Percentiles rank a stretch among this genome's conserved stretches.
These are phyloP conservation scores for Varanus komodoensis DNA, from an alignment of 2,113 vertebrate genomes.

Conservation along the genomic window DNA sequence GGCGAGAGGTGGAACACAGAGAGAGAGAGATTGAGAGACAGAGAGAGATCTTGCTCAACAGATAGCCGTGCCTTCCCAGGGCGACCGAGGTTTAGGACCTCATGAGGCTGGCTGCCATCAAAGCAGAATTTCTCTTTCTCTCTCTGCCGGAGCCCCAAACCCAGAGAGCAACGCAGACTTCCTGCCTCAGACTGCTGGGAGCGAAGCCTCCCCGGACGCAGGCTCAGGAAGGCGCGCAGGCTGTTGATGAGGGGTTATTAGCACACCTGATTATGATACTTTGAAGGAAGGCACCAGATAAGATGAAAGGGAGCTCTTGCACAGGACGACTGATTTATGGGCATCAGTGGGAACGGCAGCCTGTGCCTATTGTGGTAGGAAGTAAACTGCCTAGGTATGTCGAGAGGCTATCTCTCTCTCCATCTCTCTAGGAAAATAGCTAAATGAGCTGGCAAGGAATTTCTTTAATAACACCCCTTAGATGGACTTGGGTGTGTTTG, in stretches of 20 bases:
- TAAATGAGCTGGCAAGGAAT: not conserved
- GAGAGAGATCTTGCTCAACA: not conserved
- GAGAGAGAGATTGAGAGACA: not conserved
- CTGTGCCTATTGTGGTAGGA: not conserved
- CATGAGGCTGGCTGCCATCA: slow-evolving; percentile 17
- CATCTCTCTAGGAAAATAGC: not conserved
- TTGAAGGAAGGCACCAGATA: slow-evolving; percentile 3
- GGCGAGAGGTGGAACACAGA: not conserved
- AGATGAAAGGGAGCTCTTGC: slow-evolving; percentile 25
- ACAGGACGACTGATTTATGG: slow-evolving; percentile 46
- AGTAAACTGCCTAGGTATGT: not conserved
- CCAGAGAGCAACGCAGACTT: not conserved
- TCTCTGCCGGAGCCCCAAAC: not conserved
- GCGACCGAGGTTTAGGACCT: slow-evolving; percentile 27
- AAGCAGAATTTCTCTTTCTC: not conserved
- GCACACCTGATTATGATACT: not conserved
- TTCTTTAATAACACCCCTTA: not conserved
- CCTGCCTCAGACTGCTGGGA: not conserved
- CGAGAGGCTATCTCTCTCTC: not conserved
- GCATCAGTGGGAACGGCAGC: not conserved
- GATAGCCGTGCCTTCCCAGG: slow-evolving; percentile 1
- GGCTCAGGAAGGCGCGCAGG: not conserved
- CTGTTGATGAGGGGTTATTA: not conserved
- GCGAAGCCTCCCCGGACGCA: not conserved
- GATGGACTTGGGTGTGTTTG: not conserved